Base-by-base conservation (phyloP, 2,113 vertebrate species). In the Triplophysa dalaica region DNA sequence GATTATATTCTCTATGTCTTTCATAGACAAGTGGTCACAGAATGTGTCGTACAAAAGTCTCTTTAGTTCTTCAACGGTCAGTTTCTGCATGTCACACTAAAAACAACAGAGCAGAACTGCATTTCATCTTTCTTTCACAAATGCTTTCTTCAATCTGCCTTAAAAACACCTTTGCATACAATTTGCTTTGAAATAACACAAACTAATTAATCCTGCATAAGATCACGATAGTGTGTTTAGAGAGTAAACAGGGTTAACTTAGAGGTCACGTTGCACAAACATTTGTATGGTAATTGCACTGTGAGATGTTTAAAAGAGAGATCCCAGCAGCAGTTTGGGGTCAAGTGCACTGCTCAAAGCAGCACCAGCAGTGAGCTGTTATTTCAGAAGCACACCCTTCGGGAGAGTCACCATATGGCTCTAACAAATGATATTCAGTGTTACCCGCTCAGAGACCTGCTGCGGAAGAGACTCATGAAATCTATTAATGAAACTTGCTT, bases 1-100 rank as follows among this genome's bases (percentile, higher is more conserved):
- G 90, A 99, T 99, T 90, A 99, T 99, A 90, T 97, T 98, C 91
- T 99, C 98, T 1, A 99, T 99, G 95, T 99, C 98, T 89, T 97
- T 98, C 98, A 99, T 98, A 89, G 97, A 96, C 81, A 99, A 93
- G 88, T 99, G 98, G 85, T 99, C 98, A 1, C 97, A 98, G 94
- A 99, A 99, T 24, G 97, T 98, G 91, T 98, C 97, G 0, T 98
- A 98, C 78, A 99, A 94, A 58, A 99, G 93, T 76, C 97, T 91
- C 90, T 99, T 99, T 90, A 99, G 92, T 90, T 99, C 98, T 1
- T 99, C 98, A 79, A 99, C 96, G 0, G 97, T 99, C 90, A 99
- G 89, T 90, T 98, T 98, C 92, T 99, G 97, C 98, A 99, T 98
- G 90, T 99, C 97, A 11, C 96, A 98, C 98, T 99, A n/a, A 64